Percentiles rank a stretch among this genome's conserved stretches.
These are phyloP conservation scores for Lophius piscatorius DNA, from an alignment of 2,113 vertebrate genomes.

Conservation along the genomic window DNA sequence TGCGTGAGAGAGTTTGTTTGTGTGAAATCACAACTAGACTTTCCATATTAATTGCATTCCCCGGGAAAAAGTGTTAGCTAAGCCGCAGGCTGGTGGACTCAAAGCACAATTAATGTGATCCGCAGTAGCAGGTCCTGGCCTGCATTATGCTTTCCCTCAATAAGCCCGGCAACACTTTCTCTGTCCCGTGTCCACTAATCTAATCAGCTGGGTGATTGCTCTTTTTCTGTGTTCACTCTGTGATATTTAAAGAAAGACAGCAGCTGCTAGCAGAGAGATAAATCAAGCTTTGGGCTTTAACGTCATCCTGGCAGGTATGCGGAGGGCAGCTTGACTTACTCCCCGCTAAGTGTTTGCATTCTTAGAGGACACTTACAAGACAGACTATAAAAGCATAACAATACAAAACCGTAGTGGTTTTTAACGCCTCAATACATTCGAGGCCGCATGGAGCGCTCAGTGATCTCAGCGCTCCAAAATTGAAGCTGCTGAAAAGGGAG, in stretches of 20 bases:
- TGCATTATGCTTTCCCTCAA: slow-evolving; percentile 45
- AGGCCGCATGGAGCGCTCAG: too few species aligned
- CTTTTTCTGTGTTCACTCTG: slow-evolving; percentile 45
- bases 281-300: slow-evolving; percentile 37
- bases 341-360: slow-evolving; percentile 28
- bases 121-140: slow-evolving; percentile 43
- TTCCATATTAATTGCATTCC: slow-evolving; percentile 61
- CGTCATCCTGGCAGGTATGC: too few species aligned
- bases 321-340: too few species aligned
- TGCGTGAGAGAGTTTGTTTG: neutral
- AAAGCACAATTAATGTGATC: slow-evolving; percentile 68
- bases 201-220: slow-evolving; percentile 63
- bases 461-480: too few species aligned
- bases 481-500: slow-evolving; percentile 60
- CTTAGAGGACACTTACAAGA: slow-evolving; percentile 30
- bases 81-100: slow-evolving; percentile 38
- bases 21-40: slow-evolving; percentile 33
- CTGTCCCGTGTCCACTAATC: slow-evolving; percentile 54
- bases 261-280: slow-evolving; percentile 16
- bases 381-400: slow-evolving; percentile 43
- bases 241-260: slow-evolving; percentile 58
- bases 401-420: slow-evolving; percentile 50
- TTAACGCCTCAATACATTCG: too few species aligned
- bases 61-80: slow-evolving; percentile 39
- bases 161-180: slow-evolving; percentile 55